A percentile compares a stretch with the other conserved stretches of the same genome.
Conservation (phyloP, 2,113 vertebrate species). For the Nyctibius bracteatus region DNA sequence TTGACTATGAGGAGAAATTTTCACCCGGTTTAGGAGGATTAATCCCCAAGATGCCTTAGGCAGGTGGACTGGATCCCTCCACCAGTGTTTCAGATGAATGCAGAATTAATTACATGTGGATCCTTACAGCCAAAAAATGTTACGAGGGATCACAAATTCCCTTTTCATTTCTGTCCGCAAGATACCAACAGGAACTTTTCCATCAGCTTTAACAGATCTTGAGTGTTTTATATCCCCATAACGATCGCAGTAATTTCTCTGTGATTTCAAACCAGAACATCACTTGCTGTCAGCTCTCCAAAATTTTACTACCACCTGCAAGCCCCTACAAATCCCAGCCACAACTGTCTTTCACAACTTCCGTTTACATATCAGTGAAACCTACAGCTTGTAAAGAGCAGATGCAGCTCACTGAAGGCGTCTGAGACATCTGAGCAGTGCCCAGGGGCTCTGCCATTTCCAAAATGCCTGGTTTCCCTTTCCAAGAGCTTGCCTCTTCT, state of each 20-base stretch:
- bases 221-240: neutral
- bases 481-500: slow-evolving; percentile 9
- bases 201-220: neutral
- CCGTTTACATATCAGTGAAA: neutral
- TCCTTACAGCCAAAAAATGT: neutral
- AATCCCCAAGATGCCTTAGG: neutral
- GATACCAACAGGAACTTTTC: neutral
- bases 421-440: neutral
- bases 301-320: slow-evolving; percentile 26
- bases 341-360: slow-evolving; percentile 17
- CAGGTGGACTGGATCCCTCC: neutral
- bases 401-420: neutral
- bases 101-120: neutral
- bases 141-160: neutral
- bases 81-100: neutral
- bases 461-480: neutral
- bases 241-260: neutral
- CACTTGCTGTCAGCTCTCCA: slow-evolving; percentile 33
- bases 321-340: slow-evolving; percentile 22
- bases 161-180: neutral
- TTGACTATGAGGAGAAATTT: neutral
- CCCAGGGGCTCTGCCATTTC: slow-evolving; percentile 26
- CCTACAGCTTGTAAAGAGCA: slow-evolving; percentile 21
- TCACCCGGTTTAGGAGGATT: neutral
- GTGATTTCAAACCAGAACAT: slow-evolving; percentile 8